A percentile compares a stretch with the other conserved stretches of the same genome.
Evolutionary conservation across 2,113 vertebrate species (phyloP).

Genomic region (Dolichotis patagonum): DNA sequence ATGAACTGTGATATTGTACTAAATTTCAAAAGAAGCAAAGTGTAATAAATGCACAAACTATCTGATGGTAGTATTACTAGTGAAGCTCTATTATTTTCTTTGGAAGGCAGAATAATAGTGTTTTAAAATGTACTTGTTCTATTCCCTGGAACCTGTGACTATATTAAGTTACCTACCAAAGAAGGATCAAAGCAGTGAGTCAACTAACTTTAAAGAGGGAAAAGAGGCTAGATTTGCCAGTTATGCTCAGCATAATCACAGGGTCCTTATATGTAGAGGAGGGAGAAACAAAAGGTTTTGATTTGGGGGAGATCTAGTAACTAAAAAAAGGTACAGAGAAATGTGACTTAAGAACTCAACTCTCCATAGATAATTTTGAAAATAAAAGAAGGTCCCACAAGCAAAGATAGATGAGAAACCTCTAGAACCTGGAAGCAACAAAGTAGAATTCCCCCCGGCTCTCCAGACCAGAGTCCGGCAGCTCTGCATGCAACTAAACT

Average conservation of each 20-base stretch:
- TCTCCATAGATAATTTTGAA: not conserved
- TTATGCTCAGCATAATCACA: not conserved
- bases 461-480: not conserved
- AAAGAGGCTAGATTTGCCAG: not conserved
- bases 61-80: not conserved
- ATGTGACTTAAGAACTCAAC: not conserved
- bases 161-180: not conserved
- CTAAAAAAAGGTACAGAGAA: not conserved
- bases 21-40: slow-evolving; percentile 20
- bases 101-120: not conserved
- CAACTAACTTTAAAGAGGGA: not conserved
- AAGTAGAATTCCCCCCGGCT: not conserved
- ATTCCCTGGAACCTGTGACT: not conserved
- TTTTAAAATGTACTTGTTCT: not conserved
- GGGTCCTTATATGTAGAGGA: not conserved
- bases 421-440: not conserved
- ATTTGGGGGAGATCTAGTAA: not conserved
- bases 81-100: not conserved
- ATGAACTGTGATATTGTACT: not conserved
- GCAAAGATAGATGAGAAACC: not conserved
- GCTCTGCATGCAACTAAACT: not conserved
- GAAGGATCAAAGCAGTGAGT: not conserved
- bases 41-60: not conserved
- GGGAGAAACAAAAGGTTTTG: not conserved
- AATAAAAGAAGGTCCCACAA: not conserved